A percentile compares a stretch with the other conserved stretches of the same genome.
phyloP scores from a whole-genome alignment of 2,797 vertebrate genomes.

The Acanthopagrus latus region DNA sequence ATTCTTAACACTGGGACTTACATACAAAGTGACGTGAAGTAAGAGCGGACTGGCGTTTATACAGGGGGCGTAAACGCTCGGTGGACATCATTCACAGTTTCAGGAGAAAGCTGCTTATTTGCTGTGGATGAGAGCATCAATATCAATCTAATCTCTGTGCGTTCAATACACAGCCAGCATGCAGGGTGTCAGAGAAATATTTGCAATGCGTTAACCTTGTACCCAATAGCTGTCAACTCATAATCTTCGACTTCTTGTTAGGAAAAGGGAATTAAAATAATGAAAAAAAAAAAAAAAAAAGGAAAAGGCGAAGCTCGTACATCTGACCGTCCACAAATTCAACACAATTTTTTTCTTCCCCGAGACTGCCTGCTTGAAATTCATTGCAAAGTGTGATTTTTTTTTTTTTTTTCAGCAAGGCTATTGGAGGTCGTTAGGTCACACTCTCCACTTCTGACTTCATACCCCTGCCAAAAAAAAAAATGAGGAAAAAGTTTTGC shows the following conservation, averaged over 20 bases:
- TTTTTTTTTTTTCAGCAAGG: too few species aligned
- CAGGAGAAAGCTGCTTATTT: constrained; percentile 38
- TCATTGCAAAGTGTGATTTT: not conserved
- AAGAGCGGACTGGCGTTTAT: constrained; percentile 1
- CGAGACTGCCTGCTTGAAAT: not conserved
- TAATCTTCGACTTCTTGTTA: constrained; percentile 15
- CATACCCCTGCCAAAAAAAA: not conserved
- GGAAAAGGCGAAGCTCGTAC: not conserved
- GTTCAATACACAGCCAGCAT: constrained; percentile 25
- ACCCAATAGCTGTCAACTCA: constrained; percentile 16
- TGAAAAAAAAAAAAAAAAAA: not conserved
- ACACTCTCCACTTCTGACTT: constrained; percentile 2
- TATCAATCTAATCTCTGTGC: constrained; percentile 39
- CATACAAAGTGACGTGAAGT: constrained; percentile 8
- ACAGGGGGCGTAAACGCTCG: not conserved
- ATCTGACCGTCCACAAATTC: too few species aligned
- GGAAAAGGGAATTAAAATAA: not conserved
- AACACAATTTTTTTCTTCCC: not conserved
- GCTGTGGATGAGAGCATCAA: constrained; percentile 41
- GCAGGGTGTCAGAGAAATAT: constrained; percentile 28
- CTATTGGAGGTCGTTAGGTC: not conserved
- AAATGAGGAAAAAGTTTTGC: not conserved
- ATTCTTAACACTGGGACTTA: constrained; percentile 40
- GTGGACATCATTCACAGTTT: constrained; percentile 20
- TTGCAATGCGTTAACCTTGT: constrained; percentile 27